phyloP scores from a whole-genome alignment of 2,113 vertebrate species.

The Periophthalmus modestus region DNA sequence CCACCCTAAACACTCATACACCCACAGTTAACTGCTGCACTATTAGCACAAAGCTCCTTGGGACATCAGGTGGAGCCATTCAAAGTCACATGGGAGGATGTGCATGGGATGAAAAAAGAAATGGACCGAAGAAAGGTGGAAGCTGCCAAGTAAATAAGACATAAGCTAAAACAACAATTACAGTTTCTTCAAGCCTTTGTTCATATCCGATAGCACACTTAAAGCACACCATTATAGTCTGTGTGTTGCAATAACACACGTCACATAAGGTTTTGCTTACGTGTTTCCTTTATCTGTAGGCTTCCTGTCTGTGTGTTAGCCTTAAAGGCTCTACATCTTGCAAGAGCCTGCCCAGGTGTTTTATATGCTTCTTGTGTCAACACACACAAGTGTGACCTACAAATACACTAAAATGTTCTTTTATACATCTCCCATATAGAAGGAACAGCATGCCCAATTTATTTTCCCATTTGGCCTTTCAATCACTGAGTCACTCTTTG shows the following conservation, averaged over 20 bases:
- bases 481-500: slow-evolving; percentile 51
- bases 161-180: neutral
- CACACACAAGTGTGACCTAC: slow-evolving; percentile 11
- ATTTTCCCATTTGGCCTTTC: slow-evolving; percentile 38
- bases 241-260: neutral
- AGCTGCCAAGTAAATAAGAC: neutral
- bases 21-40: slow-evolving; percentile 43
- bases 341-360: neutral
- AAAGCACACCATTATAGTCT: neutral
- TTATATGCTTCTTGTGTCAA: neutral
- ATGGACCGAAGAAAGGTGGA: neutral
- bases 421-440: no score
- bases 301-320: neutral
- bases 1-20: slow-evolving; percentile 5
- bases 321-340: neutral
- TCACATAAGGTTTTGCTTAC: neutral
- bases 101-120: neutral
- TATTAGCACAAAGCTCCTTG: slow-evolving; percentile 42
- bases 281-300: neutral
- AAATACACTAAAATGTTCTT: slow-evolving; percentile 6
- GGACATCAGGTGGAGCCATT: slow-evolving; percentile 12
- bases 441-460: neutral
- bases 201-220: neutral
- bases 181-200: neutral
- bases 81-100: neutral